Base-by-base conservation (phyloP, 2,888 invertebrate genomes). In the Drosophila ochracea region DNA sequence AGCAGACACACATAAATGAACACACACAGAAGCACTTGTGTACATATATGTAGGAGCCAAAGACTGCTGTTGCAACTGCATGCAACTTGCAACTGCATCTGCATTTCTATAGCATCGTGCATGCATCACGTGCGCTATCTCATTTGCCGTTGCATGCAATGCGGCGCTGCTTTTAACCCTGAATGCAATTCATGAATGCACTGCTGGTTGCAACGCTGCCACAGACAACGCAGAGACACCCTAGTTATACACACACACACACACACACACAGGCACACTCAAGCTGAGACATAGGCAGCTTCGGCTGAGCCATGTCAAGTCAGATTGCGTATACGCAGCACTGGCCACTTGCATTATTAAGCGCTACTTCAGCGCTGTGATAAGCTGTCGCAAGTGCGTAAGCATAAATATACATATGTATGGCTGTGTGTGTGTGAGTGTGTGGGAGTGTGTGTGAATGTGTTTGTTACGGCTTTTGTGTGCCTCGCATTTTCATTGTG, bases 291-390 rank as follows among this genome's bases (percentile, higher is more conserved):
- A 39, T 13, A 37, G 39, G 33, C 59, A 47, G 53, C 61, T 49
- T 68, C 49, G 25, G 58, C 61, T 61, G 47, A 28, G 73, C 47
- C 21, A 60, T 53, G 73, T 35, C 58, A 73, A 49, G 71, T 57
- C 77, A 78, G 65, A 84, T 84, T 89, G 89, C 89, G 89, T 89
- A 89, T 87, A 89, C 89, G 89, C 89, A 90, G 76, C 83, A 76
- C 79, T 77, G 83, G 89, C 90, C 89, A 90, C 89, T 89, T 90
- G 81, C 89, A 87, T 82, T 82, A 82, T 87, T 78, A 82, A 83
- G 87, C 83, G 68, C 82, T 74, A 68, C 82, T 73, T 68, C 62
- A 60, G 39, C 66, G 68, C 79, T 60, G 71, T 82, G 89, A 86
- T 85, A 85, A 89, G 85, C 89, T 74, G 66, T 72, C 73, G 76